These are phyloP conservation scores for Pangasius djambal DNA, from an alignment of 2,797 vertebrate species.

Conservation along the genomic window DNA sequence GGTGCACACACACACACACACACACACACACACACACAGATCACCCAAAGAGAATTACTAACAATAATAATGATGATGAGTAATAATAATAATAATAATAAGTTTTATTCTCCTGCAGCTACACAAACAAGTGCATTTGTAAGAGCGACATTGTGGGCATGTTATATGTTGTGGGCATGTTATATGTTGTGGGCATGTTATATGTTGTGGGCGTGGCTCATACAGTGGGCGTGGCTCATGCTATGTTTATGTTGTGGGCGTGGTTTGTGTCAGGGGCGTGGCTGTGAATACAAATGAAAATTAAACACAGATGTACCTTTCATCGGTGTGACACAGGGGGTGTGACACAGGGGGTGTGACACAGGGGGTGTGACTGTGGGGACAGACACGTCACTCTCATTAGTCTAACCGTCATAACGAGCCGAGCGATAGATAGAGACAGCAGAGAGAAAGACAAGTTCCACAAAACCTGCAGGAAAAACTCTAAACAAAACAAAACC, in stretches of 20 bases:
- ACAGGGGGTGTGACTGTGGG: slow-evolving; percentile 45
- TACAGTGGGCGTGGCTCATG: no score
- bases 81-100: neutral
- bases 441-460: slow-evolving; percentile 52
- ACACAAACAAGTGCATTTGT: neutral
- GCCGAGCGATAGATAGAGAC: slow-evolving; percentile 59
- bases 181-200: no score
- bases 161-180: neutral
- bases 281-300: neutral
- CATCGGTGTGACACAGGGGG: slow-evolving; percentile 48
- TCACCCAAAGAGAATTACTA: neutral
- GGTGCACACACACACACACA: no score
- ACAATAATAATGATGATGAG: neutral
- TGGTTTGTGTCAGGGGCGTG: slow-evolving; percentile 1
- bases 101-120: neutral
- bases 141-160: neutral
- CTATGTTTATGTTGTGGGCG: neutral
- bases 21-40: neutral
- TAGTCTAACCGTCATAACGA: slow-evolving; percentile 71
- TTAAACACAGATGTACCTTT: neutral
- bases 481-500: slow-evolving; percentile 53
- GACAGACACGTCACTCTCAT: slow-evolving; percentile 62
- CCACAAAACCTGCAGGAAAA: slow-evolving; percentile 33
- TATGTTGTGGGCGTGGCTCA: neutral
- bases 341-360: slow-evolving; percentile 41